Percentiles rank a stretch among this genome's conserved stretches.
phyloP scores from a whole-genome alignment of 2,888 invertebrate genomes.

The Ischnura elegans region DNA sequence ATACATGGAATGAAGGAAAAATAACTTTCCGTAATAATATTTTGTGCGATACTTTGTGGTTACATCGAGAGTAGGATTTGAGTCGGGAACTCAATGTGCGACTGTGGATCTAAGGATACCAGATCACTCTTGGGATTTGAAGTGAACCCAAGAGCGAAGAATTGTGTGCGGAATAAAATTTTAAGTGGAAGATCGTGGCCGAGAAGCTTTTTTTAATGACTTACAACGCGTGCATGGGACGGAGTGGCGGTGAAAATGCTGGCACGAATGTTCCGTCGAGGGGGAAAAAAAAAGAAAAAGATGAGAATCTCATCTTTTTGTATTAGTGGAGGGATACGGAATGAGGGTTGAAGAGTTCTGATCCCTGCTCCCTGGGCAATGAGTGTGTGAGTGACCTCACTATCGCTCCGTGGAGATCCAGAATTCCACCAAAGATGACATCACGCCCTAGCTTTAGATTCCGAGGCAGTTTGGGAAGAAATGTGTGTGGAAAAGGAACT shows the following conservation, averaged over 20 bases:
- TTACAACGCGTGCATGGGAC: too few relatives aligned
- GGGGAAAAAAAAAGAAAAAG: neutral
- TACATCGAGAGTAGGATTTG: too few relatives aligned
- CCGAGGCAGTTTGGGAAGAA: neutral
- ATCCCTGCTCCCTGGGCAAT: neutral
- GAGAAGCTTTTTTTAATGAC: neutral
- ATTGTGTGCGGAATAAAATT: slow-evolving; percentile 7
- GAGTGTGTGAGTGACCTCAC: slow-evolving; percentile 54
- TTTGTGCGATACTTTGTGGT: too few relatives aligned
- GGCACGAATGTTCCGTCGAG: neutral
- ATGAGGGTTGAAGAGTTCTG: neutral
- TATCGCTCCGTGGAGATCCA: neutral
- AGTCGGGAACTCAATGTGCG: too few relatives aligned
- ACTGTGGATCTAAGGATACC: too few relatives aligned
- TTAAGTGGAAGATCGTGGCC: neutral
- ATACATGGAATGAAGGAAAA: too few relatives aligned
- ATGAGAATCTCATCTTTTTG: neutral
- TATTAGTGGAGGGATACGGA: neutral
- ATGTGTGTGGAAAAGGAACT: neutral
- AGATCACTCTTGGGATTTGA: too few relatives aligned
- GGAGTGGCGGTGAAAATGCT: neutral
- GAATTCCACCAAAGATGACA: slow-evolving; percentile 52
- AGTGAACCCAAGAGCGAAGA: too few relatives aligned
- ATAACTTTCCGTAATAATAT: too few relatives aligned
- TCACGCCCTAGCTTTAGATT: slow-evolving; percentile 46